Base-by-base conservation (phyloP, 2,113 vertebrate species). In the Micromys minutus region DNA sequence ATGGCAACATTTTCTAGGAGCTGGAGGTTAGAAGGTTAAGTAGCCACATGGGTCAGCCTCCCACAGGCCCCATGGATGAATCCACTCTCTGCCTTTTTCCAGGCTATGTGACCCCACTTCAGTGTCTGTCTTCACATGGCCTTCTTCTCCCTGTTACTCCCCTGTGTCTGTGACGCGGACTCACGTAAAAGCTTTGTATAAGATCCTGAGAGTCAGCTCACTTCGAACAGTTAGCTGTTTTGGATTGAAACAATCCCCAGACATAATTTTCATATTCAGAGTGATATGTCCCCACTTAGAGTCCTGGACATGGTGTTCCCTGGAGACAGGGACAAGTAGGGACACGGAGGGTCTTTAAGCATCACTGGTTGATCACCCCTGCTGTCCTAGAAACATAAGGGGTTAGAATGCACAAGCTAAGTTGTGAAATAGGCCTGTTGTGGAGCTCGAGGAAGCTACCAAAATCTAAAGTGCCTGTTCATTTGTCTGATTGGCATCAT, bases 41-140 rank as follows among this genome's bases (percentile, higher is more conserved):
- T 5, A 7, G 77, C 45, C 17, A 5, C 3, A 39, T n/a, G 17
- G 0, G 8, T 6, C n/a, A 1, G 29, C 4, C 12, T 31, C 22
- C 17, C 57, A 24, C 19, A 2, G 3, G 12, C 22, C 39, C 39
- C 16, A 24, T 39, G 12, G 47, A 61, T 61, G 17, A 74, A 22
- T 22, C 6, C 0, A 0, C 5, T 16, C 31, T 45, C 83, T 50
- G 10, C 39, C 22, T 67, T 9, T 39, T 86, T 15, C 16, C 29
- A 22, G 4, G 34, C 39, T 81, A n/a, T 19, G 24, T 42, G 57
- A 26, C 79, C 29, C 2, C 52, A 10, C 5, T n/a, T 17, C 22
- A 4, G 34, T 24, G 50, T 26, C 19, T 52, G 45, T 71, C 15
- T 65, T 72, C 57, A 8, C 8, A 8, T 10, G n/a, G 5, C 29